Percentiles rank a stretch among this genome's conserved stretches.
Conservation (phyloP, 2,888 invertebrate genomes). For the Tethea ocularis region DNA sequence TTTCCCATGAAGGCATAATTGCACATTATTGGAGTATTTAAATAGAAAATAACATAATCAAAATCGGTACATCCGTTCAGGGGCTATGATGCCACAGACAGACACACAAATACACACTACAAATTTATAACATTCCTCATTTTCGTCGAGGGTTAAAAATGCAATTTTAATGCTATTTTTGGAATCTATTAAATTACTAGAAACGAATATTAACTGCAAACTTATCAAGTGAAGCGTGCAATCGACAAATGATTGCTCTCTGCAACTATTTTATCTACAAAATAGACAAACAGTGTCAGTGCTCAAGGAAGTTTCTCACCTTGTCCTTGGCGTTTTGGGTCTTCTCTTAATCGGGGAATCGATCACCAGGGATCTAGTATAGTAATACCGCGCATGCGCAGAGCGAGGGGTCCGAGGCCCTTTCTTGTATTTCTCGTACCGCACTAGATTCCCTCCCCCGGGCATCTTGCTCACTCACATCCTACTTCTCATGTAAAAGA, state of each 20-base stretch:
- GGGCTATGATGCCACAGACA: no score
- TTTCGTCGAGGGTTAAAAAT: no score
- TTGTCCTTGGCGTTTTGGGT: slow-evolving; percentile 39
- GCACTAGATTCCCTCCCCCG: slow-evolving; percentile 59
- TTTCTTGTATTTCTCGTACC: slow-evolving; percentile 63
- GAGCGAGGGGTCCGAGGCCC: slow-evolving; percentile 56
- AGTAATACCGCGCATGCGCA: slow-evolving; percentile 65
- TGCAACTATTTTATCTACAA: not conserved
- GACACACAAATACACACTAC: no score
- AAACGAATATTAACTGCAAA: no score
- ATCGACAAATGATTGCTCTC: no score
- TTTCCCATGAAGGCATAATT: no score
- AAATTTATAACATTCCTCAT: no score
- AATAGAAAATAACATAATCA: no score
- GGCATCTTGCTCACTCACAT: slow-evolving; percentile 63
- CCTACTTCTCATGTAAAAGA: slow-evolving; percentile 31
- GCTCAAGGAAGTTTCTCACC: slow-evolving; percentile 42
- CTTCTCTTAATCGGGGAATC: slow-evolving; percentile 46
- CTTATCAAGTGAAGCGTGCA: not conserved
- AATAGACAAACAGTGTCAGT: not conserved
- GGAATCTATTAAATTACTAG: no score
- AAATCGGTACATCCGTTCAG: no score
- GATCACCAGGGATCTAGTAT: slow-evolving; percentile 60
- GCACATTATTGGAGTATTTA: no score
- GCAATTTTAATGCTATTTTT: no score